Conservation (phyloP, 2,888 invertebrate species). For the Antitype chi region DNA sequence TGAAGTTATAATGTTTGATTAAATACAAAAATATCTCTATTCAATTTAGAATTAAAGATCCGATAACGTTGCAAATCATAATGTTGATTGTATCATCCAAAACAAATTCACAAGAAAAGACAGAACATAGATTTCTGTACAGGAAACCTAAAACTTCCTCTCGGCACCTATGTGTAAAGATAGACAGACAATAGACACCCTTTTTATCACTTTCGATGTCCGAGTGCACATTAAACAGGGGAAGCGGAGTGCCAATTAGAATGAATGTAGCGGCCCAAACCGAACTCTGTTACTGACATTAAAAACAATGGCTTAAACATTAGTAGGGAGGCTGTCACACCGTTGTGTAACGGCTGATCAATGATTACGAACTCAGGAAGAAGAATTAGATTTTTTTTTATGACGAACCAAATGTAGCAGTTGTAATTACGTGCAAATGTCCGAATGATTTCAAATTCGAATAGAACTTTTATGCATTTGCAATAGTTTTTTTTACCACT, state of each 20-base stretch:
- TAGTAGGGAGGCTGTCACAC: constrained; percentile 71
- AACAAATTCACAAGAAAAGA: too few relatives aligned
- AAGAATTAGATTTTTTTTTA: not conserved
- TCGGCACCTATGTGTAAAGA: not conserved
- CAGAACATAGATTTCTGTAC: not conserved
- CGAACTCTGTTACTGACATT: constrained; percentile 79
- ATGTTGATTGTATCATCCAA: too few relatives aligned
- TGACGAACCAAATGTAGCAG: not conserved
- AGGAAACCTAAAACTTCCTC: not conserved
- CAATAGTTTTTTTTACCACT: too few relatives aligned
- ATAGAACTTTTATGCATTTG: not conserved
- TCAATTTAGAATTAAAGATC: too few relatives aligned
- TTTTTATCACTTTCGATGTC: constrained; percentile 56
- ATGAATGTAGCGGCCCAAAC: constrained; percentile 77
- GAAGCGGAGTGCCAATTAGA: constrained; percentile 73
- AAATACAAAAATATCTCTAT: too few relatives aligned
- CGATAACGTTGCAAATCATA: too few relatives aligned
- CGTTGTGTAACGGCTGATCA: constrained; percentile 51
- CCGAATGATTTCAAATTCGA: not conserved
- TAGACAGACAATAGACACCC: constrained; percentile 26
- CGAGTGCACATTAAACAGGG: constrained; percentile 65
- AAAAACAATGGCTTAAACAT: constrained; percentile 83
- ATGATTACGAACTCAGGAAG: not conserved
- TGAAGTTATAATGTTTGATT: too few relatives aligned
- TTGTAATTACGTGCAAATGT: not conserved